Conservation (phyloP, 2,113 vertebrate species). For the Machaerirhynchus nigripectus region DNA sequence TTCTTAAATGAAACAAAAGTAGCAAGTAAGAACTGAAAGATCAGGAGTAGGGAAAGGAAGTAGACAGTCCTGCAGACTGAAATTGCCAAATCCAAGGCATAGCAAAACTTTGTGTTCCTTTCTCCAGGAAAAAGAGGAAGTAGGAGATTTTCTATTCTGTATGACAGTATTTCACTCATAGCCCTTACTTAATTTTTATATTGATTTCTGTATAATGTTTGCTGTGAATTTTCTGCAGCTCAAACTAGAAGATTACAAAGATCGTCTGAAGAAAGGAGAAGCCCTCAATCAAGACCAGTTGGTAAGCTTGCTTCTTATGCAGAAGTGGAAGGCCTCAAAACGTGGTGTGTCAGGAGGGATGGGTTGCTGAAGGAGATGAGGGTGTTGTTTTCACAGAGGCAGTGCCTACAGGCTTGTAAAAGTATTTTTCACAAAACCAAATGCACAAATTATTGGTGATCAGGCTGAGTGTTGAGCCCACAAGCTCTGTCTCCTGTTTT, state of each 20-base stretch:
- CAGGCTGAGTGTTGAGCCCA: background rate
- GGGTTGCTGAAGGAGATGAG: background rate
- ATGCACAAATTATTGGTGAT: background rate
- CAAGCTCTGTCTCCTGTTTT: background rate
- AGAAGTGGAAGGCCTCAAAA: background rate
- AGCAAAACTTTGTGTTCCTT: background rate
- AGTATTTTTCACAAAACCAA: background rate
- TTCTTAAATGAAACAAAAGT: background rate
- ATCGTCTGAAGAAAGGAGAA: conserved; percentile 77
- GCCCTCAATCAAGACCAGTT: conserved; percentile 83
- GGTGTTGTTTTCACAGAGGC: background rate
- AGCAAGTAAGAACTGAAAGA: background rate
- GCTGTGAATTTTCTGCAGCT: conserved; percentile 66
- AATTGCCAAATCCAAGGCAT: background rate
- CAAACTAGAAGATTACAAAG: conserved; percentile 85
- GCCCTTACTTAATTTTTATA: background rate
- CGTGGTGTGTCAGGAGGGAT: background rate
- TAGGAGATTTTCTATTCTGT: background rate
- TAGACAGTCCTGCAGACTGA: background rate
- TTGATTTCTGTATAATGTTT: background rate
- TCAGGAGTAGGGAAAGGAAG: background rate
- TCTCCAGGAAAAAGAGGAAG: background rate
- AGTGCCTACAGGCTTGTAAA: background rate
- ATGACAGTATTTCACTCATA: background rate
- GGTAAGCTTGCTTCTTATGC: conserved; percentile 66